These are phyloP conservation scores for Xiphias gladius DNA, from an alignment of 2,113 vertebrate species.

Conservation along the genomic window DNA sequence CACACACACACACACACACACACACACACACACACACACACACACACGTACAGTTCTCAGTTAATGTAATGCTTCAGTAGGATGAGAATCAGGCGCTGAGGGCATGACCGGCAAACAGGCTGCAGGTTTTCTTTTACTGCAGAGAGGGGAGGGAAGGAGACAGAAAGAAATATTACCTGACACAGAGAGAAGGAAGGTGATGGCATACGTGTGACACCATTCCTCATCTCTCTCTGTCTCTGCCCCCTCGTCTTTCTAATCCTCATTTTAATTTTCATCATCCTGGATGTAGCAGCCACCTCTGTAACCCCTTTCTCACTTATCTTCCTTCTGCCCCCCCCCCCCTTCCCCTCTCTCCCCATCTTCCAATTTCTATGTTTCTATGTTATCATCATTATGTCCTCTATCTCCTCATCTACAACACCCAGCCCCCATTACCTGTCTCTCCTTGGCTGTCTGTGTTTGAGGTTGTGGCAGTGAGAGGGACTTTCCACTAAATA, in stretches of 20 bases:
- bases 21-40: slow-evolving; percentile 34
- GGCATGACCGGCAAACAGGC: slow-evolving; percentile 68
- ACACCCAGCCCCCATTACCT: not conserved
- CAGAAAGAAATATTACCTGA: slow-evolving; percentile 56
- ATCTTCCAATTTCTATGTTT: slow-evolving; percentile 44
- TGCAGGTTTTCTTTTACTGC: slow-evolving; percentile 55
- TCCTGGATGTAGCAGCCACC: slow-evolving; percentile 51
- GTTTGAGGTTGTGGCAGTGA: not conserved
- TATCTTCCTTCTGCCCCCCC: slow-evolving; percentile 6
- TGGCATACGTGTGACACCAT: slow-evolving; percentile 56
- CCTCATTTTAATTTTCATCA: slow-evolving; percentile 75
- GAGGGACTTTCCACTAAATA: not conserved
- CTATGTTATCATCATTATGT: slow-evolving; percentile 40
- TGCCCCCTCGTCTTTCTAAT: slow-evolving; percentile 56
- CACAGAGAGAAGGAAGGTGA: slow-evolving; percentile 56
- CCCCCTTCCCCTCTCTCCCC: not conserved
- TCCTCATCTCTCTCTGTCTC: slow-evolving; percentile 37
- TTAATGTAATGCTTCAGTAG: slow-evolving; percentile 75
- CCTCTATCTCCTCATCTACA: slow-evolving; percentile 10
- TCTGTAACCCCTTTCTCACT: slow-evolving; percentile 52
- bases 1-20: slow-evolving; percentile 6
- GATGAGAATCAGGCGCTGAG: slow-evolving; percentile 56
- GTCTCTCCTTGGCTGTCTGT: not conserved
- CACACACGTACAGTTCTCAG: slow-evolving; percentile 37
- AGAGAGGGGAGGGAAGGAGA: slow-evolving; percentile 12